Percentiles rank a stretch among this genome's conserved stretches.
Conservation (phyloP, 1,140 invertebrate genomes). For the Bombus polaris region DNA sequence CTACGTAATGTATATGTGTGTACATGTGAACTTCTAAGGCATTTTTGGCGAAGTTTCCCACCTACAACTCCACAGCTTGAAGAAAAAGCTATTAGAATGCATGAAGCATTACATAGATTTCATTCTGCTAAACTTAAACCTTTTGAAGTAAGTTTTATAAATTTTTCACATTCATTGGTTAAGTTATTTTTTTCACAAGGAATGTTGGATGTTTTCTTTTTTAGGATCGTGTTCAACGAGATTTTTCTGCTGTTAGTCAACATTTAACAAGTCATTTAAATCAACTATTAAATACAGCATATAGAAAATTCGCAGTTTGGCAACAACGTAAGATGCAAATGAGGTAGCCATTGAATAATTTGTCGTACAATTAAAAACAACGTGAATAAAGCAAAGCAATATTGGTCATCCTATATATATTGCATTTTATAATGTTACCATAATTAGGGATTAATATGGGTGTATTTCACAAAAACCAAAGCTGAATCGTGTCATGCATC, state of each 20-base stretch:
- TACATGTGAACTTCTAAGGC: conserved; percentile 92
- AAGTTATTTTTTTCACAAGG: background rate
- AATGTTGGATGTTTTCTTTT: conserved; percentile 17
- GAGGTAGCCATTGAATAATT: conserved; percentile 83
- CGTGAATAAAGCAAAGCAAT: conserved; percentile 71
- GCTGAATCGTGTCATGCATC: conserved; percentile 56
- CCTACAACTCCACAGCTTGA: conserved; percentile 90
- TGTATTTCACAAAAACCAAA: conserved; percentile 73
- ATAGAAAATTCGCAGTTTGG: conserved; percentile 92
- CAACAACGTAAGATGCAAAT: conserved; percentile 89
- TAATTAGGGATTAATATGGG: conserved; percentile 68
- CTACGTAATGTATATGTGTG: conserved; percentile 92
- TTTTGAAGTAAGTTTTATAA: conserved; percentile 86
- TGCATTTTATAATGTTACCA: conserved; percentile 73
- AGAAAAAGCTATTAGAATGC: conserved; percentile 92
- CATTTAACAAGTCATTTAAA: conserved; percentile 94
- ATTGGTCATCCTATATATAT: conserved; percentile 66
- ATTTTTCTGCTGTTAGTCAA: conserved; percentile 90
- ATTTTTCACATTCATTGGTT: conserved; percentile 18
- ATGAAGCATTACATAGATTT: conserved; percentile 94
- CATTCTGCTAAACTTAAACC: conserved; percentile 92
- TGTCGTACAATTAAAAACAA: conserved; percentile 52
- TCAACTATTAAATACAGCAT: conserved; percentile 91
- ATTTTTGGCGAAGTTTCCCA: conserved; percentile 98
- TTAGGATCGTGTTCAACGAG: conserved; percentile 90